Evolutionary conservation across 2,797 vertebrate genomes (phyloP).

Genomic region (Xyrichtys novacula): DNA sequence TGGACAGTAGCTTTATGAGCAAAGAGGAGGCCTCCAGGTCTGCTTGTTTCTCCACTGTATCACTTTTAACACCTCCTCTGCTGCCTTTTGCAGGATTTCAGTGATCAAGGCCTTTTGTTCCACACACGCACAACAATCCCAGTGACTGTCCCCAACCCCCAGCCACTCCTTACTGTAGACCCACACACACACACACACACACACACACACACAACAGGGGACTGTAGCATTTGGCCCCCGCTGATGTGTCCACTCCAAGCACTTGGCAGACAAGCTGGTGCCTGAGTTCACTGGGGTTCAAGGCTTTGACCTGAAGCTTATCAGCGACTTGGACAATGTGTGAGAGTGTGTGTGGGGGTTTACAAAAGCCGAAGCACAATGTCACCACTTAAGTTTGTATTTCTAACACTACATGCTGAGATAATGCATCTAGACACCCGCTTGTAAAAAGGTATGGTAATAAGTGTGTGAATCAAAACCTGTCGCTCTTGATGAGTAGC

Average conservation of each 20-base stretch:
- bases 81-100: conserved; percentile 86
- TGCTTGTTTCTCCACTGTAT: conserved; percentile 76
- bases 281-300: conserved; percentile 72
- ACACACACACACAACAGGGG: conserved; percentile 65
- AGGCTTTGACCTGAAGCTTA: conserved; percentile 67
- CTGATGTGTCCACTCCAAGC: conserved; percentile 60
- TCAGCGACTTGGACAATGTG: conserved; percentile 48
- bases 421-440: conserved; percentile 22
- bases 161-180: conserved; percentile 58
- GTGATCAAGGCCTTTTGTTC: conserved; percentile 90
- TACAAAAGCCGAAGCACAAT: conserved; percentile 14
- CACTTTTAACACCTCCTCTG: conserved; percentile 83
- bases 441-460: conserved; percentile 20
- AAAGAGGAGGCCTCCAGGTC: conserved; percentile 56
- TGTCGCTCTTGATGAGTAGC: neutral
- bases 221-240: conserved; percentile 79
- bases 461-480: neutral
- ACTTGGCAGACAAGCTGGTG: conserved; percentile 75
- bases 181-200: conserved; percentile 49
- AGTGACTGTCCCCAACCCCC: conserved; percentile 55
- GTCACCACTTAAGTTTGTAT: conserved; percentile 35
- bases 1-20: conserved; percentile 62
- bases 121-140: conserved; percentile 73
- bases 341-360: conserved; percentile 17
- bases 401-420: conserved; percentile 22